phyloP scores from a whole-genome alignment of 2,113 vertebrate species.

The Redunca redunca region DNA sequence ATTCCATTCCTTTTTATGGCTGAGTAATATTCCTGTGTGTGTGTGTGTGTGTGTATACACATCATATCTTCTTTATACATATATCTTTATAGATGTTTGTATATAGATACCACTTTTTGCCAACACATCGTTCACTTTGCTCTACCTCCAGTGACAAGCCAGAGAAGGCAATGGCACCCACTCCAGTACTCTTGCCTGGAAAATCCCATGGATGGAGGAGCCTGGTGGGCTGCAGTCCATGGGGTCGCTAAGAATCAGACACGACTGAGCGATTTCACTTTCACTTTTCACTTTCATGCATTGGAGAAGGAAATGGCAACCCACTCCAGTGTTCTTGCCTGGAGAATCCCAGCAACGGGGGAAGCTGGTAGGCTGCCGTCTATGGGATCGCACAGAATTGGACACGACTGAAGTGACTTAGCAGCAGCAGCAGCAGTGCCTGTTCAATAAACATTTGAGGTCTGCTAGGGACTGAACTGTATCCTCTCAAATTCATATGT shows the following conservation, averaged over 20 bases:
- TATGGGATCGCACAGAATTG: accelerated
- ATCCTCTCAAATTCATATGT: neutral
- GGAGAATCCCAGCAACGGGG: accelerated
- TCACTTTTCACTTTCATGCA: neutral
- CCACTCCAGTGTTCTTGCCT: neutral
- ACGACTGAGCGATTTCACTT: accelerated
- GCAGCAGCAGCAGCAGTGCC: neutral
- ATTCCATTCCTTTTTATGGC: neutral
- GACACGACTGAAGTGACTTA: accelerated
- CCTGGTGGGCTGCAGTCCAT: neutral
- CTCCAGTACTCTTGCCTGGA: neutral
- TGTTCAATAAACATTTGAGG: neutral
- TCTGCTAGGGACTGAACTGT: neutral
- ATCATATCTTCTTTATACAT: neutral
- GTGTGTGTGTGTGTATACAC: neutral
- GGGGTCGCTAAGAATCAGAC: neutral
- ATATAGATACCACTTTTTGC: neutral
- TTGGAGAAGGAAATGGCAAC: neutral
- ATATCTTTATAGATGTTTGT: neutral
- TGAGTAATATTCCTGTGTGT: neutral
- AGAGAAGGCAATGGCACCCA: neutral
- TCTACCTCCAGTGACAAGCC: no score
- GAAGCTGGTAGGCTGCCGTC: neutral
- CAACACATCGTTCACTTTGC: neutral
- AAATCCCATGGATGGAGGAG: accelerated